Percentiles rank a stretch among this genome's conserved stretches.
Evolutionary conservation across 2,113 vertebrate species (phyloP).

Genomic region (Eubucco bourcierii): DNA sequence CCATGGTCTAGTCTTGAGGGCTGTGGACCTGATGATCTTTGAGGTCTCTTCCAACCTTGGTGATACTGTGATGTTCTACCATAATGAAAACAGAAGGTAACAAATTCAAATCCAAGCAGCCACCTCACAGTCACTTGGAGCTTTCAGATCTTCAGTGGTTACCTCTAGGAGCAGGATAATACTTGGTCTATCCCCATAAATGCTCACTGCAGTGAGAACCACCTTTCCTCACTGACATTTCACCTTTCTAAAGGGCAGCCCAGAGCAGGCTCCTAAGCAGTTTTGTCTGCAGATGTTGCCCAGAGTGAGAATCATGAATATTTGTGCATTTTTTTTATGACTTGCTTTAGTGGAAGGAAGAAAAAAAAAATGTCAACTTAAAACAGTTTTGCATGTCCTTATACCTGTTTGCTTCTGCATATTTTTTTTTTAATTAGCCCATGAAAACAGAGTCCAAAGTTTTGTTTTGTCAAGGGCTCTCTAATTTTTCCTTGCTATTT

Average conservation of each 20-base stretch:
- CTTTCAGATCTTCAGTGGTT: background rate
- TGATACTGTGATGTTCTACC: too few relatives aligned
- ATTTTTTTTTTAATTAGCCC: background rate
- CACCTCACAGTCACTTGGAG: background rate
- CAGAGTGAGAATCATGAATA: background rate
- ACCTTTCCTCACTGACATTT: background rate
- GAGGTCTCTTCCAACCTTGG: too few relatives aligned
- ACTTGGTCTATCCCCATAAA: background rate
- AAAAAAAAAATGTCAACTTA: background rate
- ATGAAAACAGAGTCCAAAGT: background rate
- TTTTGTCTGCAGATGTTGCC: background rate
- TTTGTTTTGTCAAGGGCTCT: background rate
- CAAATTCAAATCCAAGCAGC: slow-evolving; percentile 2
- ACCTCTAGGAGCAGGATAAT: background rate
- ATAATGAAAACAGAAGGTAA: background rate
- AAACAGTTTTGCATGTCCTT: background rate
- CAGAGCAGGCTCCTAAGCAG: background rate
- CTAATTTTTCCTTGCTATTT: background rate
- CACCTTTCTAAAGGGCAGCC: background rate
- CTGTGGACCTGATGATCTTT: too few relatives aligned
- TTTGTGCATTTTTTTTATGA: background rate
- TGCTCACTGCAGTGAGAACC: background rate
- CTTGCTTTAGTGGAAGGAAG: background rate
- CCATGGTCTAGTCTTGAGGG: too few relatives aligned
- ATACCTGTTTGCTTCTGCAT: background rate